Evolutionary conservation across 2,888 invertebrate genomes (phyloP), one percentile per base, ranked within the genome.

Genomic region (Scaptomyza cyrtandrae): DNA sequence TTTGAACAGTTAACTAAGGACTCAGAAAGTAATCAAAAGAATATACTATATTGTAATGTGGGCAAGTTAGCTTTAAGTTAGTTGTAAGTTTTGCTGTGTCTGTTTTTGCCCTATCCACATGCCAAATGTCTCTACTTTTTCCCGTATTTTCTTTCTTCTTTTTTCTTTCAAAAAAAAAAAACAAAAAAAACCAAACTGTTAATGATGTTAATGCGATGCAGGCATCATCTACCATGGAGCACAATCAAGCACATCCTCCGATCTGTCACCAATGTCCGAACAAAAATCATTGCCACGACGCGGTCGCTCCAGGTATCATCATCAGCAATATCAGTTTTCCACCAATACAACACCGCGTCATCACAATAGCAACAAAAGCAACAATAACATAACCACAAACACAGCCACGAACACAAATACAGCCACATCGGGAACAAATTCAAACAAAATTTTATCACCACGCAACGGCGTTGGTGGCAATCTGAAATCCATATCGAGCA

Each of bases 241-340:
- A 91, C 94, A 94, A 90, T 95, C 95, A 89, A 95, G 95, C 93
- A 95, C 95, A 80, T 95, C 95, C 78, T 95, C 95, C 90, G 95
- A 95, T 93, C 94, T 95, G 90, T 95, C 95, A 83, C 95, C 95
- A 89, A 95, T 95, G 95, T 95, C 95, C 90, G 95, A 95, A 91
- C 95, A 95, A 92, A 95, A 95, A 92, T 95, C 95, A 83, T 93
- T 95, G 90, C 95, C 95, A 82, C 93, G 95, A 90, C 94, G 95
- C 91, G 94, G 94, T 92, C 94, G 95, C 91, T 94, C 95, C 92
- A 95, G 95, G 95, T 95, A 94, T 93, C 92, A 92, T 91, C 90
- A 90, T 88, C 92, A 92, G 91, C 92, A 92, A 91, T 92, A 92
- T 91, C 91, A 92, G 90, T 92, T 92, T 92, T 92, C 92, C 90